Evolutionary conservation across 2,888 invertebrate species (phyloP), one percentile per base, ranked within the genome.

Genomic region (Leistus spinibarbis): DNA sequence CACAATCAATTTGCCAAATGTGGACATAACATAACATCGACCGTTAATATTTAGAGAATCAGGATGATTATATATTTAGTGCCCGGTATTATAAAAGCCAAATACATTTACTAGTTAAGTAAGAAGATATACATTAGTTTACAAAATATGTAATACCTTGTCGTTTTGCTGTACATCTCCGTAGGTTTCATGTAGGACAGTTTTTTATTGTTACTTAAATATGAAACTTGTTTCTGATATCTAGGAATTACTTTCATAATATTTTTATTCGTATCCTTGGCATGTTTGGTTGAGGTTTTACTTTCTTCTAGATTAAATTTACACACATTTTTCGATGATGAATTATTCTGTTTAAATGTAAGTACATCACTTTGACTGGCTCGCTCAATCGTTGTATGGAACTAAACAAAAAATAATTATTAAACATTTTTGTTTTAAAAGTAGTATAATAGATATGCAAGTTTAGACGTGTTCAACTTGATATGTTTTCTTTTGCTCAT

Each of bases 81-180:
- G n/a, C n/a, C n/a, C n/a, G n/a, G n/a, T n/a, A n/a, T n/a, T n/a
- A n/a, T n/a, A n/a, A n/a, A n/a, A n/a, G n/a, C n/a, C n/a, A n/a
- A n/a, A n/a, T n/a, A n/a, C n/a, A n/a, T n/a, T n/a, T n/a, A n/a
- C n/a, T n/a, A n/a, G n/a, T n/a, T n/a, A n/a, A n/a, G n/a, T n/a
- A n/a, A n/a, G n/a, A n/a, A n/a, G n/a, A n/a, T n/a, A n/a, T n/a
- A n/a, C n/a, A n/a, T n/a, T n/a, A n/a, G 24, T 24, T 24, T 24
- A 40, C 40, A 40, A 40, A 40, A 40, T 22, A 20, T 19, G 20
- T 54, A 57, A 23, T 57, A 78, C 78, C 78, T 78, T 10, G 77
- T 79, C 9, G 79, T 79, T 74, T 79, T 79, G 20, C 79, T 77
- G 62, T 54, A 77, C n/a, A 57, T 63, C 9, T 74, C 63, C 23